Percentiles rank a stretch among this genome's conserved stretches.
Conservation (phyloP, 2,797 vertebrate species). For the Lophotriccus pileatus region DNA sequence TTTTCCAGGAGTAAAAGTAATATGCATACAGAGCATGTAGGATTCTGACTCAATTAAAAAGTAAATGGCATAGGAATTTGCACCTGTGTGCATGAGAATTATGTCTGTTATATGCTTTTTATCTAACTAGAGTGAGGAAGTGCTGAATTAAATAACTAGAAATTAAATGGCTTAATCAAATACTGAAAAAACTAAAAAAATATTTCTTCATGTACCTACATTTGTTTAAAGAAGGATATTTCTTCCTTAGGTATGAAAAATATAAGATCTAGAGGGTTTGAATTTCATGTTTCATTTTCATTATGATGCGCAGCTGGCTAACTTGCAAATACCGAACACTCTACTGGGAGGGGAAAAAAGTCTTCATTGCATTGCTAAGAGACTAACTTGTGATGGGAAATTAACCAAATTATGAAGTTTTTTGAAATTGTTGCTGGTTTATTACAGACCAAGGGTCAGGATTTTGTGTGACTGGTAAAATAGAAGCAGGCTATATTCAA, state of each 20-base stretch:
- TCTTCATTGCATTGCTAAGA: not conserved
- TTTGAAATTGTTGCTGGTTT: constrained; percentile 1
- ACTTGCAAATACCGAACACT: constrained; percentile 22
- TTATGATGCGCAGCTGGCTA: constrained; percentile 25
- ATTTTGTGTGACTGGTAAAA: constrained; percentile 97
- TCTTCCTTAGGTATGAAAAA: constrained; percentile 43
- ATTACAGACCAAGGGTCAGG: constrained; percentile 94
- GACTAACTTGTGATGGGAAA: not conserved
- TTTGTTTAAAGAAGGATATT: not conserved
- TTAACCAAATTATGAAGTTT: not conserved
- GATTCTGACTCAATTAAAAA: not conserved
- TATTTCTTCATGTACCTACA: not conserved
- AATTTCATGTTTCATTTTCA: constrained; percentile 54
- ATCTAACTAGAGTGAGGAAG: not conserved
- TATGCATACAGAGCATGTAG: not conserved
- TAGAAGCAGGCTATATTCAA: constrained; percentile 95
- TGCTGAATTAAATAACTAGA: constrained; percentile 7
- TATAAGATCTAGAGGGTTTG: constrained; percentile 11
- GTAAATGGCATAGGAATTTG: not conserved
- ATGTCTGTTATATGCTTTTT: not conserved
- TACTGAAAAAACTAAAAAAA: constrained; percentile 11
- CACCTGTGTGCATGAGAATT: not conserved
- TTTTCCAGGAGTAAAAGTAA: not conserved
- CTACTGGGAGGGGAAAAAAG: not conserved
- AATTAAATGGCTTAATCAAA: not conserved